Evolutionary conservation across 23 tunicate species (phyloP).

Genomic region (Trididemnum miniatum): DNA sequence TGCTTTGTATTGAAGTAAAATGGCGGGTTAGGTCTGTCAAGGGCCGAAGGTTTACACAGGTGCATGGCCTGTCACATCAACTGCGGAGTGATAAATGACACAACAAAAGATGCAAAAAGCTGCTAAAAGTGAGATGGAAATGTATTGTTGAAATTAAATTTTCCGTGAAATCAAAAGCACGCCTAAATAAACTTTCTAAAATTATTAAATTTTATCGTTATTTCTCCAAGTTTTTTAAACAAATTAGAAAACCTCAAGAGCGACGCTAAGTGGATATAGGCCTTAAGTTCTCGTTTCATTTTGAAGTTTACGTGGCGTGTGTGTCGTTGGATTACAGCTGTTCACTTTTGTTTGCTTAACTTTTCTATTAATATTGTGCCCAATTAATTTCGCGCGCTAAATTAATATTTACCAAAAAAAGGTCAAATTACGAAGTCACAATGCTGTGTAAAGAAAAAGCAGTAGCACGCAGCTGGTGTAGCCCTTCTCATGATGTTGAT

Average conservation of each 20-base stretch:
- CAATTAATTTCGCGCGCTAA: background rate
- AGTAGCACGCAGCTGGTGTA: too few species aligned
- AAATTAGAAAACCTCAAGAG: too few species aligned
- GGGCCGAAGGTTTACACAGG: conserved; percentile 58
- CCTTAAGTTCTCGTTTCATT: background rate
- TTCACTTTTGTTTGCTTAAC: background rate
- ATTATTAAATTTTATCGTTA: too few species aligned
- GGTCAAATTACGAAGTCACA: background rate
- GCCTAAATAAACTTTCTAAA: background rate
- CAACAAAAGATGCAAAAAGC: background rate
- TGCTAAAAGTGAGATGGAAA: background rate
- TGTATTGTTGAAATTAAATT: background rate
- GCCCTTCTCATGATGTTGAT: too few species aligned
- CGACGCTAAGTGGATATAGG: too few species aligned
- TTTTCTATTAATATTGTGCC: background rate
- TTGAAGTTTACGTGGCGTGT: background rate
- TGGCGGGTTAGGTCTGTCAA: conserved; percentile 1
- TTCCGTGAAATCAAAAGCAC: background rate
- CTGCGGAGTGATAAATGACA: conserved; percentile 35
- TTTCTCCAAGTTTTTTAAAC: too few species aligned
- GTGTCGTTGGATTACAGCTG: background rate
- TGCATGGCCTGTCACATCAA: conserved; percentile 30
- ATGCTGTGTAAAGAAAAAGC: too few species aligned
- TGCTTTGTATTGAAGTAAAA: background rate
- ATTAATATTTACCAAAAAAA: too few species aligned